Percentiles rank a stretch among this genome's conserved stretches.
These are phyloP conservation scores for Thryonomys swinderianus DNA, from an alignment of 2,113 vertebrate genomes.

Conservation along the genomic window DNA sequence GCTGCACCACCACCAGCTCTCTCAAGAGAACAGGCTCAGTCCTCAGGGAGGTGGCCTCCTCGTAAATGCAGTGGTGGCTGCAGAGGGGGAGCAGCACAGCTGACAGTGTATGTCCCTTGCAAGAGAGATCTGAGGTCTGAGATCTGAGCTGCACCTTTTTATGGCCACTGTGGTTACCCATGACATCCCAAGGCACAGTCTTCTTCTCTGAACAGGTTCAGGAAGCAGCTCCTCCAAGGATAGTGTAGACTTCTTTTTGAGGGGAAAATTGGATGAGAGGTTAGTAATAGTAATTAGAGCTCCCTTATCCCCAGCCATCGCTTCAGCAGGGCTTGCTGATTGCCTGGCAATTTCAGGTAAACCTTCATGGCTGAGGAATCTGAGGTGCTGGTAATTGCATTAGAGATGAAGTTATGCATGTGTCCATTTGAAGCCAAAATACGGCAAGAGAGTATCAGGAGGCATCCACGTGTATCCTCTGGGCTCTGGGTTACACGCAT, in stretches of 20 bases:
- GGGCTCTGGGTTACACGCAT: neutral
- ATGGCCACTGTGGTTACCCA: neutral
- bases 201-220: neutral
- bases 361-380: neutral
- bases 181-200: rapidly evolving
- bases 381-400: neutral
- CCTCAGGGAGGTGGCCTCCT: neutral
- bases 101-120: neutral
- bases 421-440: neutral
- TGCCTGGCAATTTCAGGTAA: neutral
- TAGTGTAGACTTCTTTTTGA: neutral
- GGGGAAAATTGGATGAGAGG: neutral
- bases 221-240: too few relatives aligned
- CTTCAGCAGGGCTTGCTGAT: neutral
- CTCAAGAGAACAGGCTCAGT: neutral
- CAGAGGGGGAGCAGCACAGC: neutral
- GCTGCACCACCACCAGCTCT: neutral
- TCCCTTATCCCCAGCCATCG: neutral
- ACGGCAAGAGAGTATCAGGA: neutral
- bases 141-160: neutral
- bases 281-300: neutral
- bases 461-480: neutral
- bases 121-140: neutral
- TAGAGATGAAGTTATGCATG: neutral
- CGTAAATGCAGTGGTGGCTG: neutral